Percentiles rank a stretch among this genome's conserved stretches.
phyloP scores from a whole-genome alignment of 2,113 vertebrate genomes.

The Onychostruthus taczanowskii region DNA sequence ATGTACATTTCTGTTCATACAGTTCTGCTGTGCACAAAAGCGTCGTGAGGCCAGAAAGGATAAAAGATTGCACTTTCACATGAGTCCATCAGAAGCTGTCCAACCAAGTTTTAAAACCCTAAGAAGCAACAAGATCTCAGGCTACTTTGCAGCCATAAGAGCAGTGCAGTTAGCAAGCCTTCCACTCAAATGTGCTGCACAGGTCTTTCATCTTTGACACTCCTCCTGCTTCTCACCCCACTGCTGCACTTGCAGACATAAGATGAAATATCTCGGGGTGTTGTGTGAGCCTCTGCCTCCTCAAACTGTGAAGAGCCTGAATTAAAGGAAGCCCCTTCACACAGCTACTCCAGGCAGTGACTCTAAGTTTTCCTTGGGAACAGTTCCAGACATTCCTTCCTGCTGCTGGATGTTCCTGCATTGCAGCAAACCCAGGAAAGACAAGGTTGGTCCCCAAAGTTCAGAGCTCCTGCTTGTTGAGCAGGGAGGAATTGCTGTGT shows the following conservation, averaged over 20 bases:
- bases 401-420: not conserved
- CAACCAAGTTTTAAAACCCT: not conserved
- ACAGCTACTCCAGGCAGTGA: not conserved
- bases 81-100: fast-evolving
- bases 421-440: fast-evolving
- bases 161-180: not conserved
- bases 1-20: not conserved
- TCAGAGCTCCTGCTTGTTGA: not conserved
- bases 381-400: not conserved
- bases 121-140: not conserved
- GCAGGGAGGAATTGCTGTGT: not conserved
- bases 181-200: not conserved
- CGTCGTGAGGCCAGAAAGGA: not conserved
- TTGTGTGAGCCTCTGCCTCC: not conserved
- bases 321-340: not conserved
- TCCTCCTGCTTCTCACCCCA: not conserved
- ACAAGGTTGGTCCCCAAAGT: not conserved
- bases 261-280: not conserved
- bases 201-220: not conserved
- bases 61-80: not conserved
- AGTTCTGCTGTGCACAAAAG: not conserved
- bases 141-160: not conserved
- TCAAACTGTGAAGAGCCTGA: not conserved
- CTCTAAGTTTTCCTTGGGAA: not conserved
- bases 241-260: fast-evolving